phyloP scores from a whole-genome alignment of 2,797 vertebrate species.

The Coregonus sp. region DNA sequence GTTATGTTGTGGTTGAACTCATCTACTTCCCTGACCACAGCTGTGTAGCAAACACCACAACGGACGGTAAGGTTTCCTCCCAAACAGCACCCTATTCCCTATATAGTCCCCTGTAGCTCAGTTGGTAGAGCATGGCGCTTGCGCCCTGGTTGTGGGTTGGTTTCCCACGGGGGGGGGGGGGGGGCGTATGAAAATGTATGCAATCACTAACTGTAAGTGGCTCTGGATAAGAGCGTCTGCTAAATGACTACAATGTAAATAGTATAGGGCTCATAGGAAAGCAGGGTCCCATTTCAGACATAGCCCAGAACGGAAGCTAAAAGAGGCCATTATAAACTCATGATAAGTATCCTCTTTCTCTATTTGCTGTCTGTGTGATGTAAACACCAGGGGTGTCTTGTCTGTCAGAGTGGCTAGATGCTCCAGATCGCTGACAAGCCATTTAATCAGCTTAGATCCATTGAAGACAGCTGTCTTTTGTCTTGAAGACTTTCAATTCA shows the following conservation, averaged over 20 bases:
- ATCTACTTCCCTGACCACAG: no score
- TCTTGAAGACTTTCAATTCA: conserved; percentile 45
- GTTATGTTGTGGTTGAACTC: no score
- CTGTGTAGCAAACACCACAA: no score
- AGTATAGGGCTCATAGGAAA: neutral
- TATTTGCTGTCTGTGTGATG: neutral
- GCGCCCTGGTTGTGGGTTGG: no score
- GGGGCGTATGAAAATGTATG: no score
- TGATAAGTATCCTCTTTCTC: neutral
- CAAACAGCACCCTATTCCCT: neutral
- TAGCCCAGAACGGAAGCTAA: neutral
- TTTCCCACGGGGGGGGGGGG: no score
- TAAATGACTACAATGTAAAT: no score
- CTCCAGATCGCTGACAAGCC: conserved; percentile 37
- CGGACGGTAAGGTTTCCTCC: neutral
- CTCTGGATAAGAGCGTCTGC: no score
- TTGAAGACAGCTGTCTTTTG: conserved; percentile 39
- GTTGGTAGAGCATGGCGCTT: no score
- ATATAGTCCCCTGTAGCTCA: no score
- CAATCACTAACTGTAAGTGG: no score
- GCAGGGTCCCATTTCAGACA: neutral
- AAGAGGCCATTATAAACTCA: neutral
- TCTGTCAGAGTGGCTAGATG: conserved; percentile 9
- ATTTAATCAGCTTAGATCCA: conserved; percentile 70
- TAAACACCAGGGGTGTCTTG: conserved; percentile 17